phyloP scores from a whole-genome alignment of 2,113 vertebrate genomes.

The Notothenia coriiceps region DNA sequence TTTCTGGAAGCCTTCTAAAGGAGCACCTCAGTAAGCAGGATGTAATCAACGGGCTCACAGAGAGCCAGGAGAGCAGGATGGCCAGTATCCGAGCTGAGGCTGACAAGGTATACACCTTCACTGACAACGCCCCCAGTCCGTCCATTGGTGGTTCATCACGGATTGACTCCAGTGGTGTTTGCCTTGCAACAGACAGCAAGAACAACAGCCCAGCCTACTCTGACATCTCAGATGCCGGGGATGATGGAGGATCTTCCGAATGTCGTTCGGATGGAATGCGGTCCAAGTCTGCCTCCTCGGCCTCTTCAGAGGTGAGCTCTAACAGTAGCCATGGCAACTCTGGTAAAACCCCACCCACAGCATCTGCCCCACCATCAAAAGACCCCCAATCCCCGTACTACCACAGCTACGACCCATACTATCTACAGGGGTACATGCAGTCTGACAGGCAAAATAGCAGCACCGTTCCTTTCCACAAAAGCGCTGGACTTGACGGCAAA shows the following conservation, averaged over 20 bases:
- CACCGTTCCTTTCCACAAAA: conserved; percentile 84
- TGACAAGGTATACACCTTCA: conserved; percentile 99
- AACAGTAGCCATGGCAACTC: conserved; percentile 84
- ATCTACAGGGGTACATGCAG: conserved; percentile 93
- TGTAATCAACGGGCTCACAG: conserved; percentile 88
- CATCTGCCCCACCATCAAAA: conserved; percentile 85
- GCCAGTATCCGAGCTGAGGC: conserved; percentile 98
- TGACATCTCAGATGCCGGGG: conserved; percentile 96
- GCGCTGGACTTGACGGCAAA: conserved; percentile 81
- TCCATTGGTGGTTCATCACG: conserved; percentile 95
- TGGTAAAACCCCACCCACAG: conserved; percentile 87
- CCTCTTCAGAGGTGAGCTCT: conserved; percentile 88
- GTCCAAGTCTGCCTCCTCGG: conserved; percentile 90
- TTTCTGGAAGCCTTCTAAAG: conserved; percentile 95
- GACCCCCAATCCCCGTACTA: conserved; percentile 93
- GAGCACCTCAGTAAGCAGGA: conserved; percentile 96
- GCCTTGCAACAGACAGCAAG: conserved; percentile 90
- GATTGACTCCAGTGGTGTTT: conserved; percentile 85
- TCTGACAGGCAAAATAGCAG: conserved; percentile 86
- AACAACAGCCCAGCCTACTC: conserved; percentile 98
- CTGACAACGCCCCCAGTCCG: conserved; percentile 98
- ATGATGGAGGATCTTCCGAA: conserved; percentile 93
- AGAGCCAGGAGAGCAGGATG: conserved; percentile 97
- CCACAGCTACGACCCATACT: conserved; percentile 96
- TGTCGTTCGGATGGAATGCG: conserved; percentile 89